Evolutionary conservation across 2,797 vertebrate species (phyloP), one percentile per base, ranked within the genome.

Genomic region (Bryconaethiops microstoma): DNA sequence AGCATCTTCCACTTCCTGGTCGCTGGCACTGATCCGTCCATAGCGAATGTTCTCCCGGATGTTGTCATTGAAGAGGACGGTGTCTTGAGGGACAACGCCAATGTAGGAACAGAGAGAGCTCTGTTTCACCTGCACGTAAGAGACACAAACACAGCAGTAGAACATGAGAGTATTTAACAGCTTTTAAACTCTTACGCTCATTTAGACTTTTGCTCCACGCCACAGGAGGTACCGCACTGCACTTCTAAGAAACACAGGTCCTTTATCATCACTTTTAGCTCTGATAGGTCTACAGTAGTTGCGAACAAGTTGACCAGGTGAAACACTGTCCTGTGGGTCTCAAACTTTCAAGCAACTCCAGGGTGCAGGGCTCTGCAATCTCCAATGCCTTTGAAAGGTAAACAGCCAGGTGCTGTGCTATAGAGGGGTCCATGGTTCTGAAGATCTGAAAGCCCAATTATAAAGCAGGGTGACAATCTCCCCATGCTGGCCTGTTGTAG

Each of bases 61-160:
- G 76, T 92, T 96, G 88, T 96, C 94, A 0, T 97, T 97, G 89
- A 98, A 98, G 77, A 97, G 95, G 59, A 97, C 96, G 0, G 95
- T 97, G 81, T 97, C 97, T 88, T 97, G 96, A 17, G 97, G 96
- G 77, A 97, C 97, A 7, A 97, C 96, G 23, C 96, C 96, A 0
- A 97, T 95, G 88, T 92, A 93, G 17, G 94, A 91, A 0, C 96
- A 94, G 25, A 97, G 92, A 0, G 96, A 97, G 0, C 82, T 88
- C 92, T 96, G 96, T 76, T 88, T 94, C 59, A 96, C 96, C 97
- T 98, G 86, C 4, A 80, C 40, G 7, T 1, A 63, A 63, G 7
- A 63, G 35, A 7, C 5, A 40, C 35, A 40, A 40, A 42, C 16
- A 82, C 40, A 69, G 67, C 9, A 23, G 8, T 2, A 21, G 67